Evolutionary conservation across 2,113 vertebrate species (phyloP), one percentile per base, ranked within the genome.

Genomic region (Cepphus grylle): DNA sequence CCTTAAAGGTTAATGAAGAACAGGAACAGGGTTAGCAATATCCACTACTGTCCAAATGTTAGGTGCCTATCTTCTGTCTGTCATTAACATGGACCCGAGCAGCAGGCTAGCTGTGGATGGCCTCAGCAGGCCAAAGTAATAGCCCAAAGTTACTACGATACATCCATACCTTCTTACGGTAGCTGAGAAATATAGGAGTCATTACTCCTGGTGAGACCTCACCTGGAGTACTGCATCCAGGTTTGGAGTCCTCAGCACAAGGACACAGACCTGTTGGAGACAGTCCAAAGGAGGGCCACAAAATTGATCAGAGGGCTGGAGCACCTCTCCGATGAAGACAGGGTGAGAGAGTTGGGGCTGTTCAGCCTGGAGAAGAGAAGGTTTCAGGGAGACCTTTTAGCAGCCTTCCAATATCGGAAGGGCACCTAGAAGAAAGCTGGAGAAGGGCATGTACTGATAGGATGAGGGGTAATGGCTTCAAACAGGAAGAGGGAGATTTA

Each of bases 31-130:
- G 14, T 69, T 50, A 73, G 67, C 43, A 92, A 88, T 21, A 6
- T 38, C 36, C 32, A 26, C 26, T 38, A 3, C 5, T 53, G 23
- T 40, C 34, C 6, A 8, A 50, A 20, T 3, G 3, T 36, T 63
- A 80, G 82, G 55, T 29, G 27, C 29, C 34, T 11, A 5, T 38
- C 12, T 67, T 52, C 72, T 81, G 13, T 21, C 40, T 55, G 32
- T 43, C 49, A 47, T 43, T 59, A 45, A 47, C 7, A 11, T 0
- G 38, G 8, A 84, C 12, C 23, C 0, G 0, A 90, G 59, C 40
- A 81, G 36, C 53, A 56, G 42, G 27, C 40, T 42, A 72, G 49
- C 23, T 72, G 7, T 50, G 52, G n/a, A 88, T 30, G 8, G 42
- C 20, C 14, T 71, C 73, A 73, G 61, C 42, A 58, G 17, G 15